Conservation (phyloP, 2,888 invertebrate genomes). For the Temnothorax unifasciatus region DNA sequence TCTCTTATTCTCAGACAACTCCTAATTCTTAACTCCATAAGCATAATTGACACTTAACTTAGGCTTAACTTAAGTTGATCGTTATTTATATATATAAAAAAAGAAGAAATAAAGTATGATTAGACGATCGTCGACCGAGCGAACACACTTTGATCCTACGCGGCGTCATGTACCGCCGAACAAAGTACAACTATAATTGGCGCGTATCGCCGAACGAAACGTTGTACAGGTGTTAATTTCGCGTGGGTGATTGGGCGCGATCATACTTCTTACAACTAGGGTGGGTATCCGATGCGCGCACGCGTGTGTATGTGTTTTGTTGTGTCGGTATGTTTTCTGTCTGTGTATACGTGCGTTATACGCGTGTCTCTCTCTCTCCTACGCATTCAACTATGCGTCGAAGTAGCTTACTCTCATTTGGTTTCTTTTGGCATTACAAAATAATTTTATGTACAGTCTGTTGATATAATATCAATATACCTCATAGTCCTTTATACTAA, state of each 20-base stretch:
- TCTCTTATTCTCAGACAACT: conserved; percentile 46
- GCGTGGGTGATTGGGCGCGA: conserved; percentile 10
- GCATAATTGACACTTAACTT: conserved; percentile 14
- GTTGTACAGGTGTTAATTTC: conserved; percentile 26
- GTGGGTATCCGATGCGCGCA: background rate
- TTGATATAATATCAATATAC: conserved; percentile 80
- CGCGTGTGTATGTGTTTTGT: background rate
- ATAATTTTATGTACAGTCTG: conserved; percentile 85
- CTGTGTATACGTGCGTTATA: conserved; percentile 38
- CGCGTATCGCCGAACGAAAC: conserved; percentile 22
- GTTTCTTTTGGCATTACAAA: conserved; percentile 85
- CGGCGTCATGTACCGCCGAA: background rate
- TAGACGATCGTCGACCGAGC: conserved; percentile 27
- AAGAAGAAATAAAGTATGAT: background rate
- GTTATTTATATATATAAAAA: conserved; percentile 15
- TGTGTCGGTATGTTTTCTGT: background rate
- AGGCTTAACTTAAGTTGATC: conserved; percentile 31
- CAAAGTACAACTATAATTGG: conserved; percentile 46
- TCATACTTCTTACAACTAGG: conserved; percentile 6
- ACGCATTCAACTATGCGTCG: conserved; percentile 52
- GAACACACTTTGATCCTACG: conserved; percentile 7
- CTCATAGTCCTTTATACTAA: conserved; percentile 78
- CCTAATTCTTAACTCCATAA: conserved; percentile 30
- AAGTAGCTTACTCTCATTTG: conserved; percentile 79
- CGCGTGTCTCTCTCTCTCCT: background rate